A percentile compares a stretch with the other conserved stretches of the same genome.
These are phyloP conservation scores for Paedocypris sp. DNA, from an alignment of 2,113 vertebrate genomes.

Conservation along the genomic window DNA sequence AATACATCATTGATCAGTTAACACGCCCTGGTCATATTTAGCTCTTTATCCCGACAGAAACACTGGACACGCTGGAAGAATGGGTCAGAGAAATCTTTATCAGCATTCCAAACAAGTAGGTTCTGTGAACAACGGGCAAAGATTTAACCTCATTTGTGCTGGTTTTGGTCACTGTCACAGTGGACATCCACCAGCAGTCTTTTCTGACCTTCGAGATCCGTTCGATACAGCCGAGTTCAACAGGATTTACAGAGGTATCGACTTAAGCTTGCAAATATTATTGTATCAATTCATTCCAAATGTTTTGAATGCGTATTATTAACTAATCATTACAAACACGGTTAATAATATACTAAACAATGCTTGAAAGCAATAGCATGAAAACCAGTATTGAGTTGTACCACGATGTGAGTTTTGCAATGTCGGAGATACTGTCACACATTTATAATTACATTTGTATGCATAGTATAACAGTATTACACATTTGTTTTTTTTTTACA, in stretches of 20 bases:
- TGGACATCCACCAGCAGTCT: slow-evolving; percentile 69
- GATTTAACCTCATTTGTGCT: background rate
- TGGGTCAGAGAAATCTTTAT: slow-evolving; percentile 92
- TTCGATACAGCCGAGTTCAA: slow-evolving; percentile 86
- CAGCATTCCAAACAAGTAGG: slow-evolving; percentile 87
- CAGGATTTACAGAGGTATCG: slow-evolving; percentile 85
- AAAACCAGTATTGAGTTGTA: too few relatives aligned
- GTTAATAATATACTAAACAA: too few relatives aligned
- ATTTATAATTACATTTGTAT: too few relatives aligned
- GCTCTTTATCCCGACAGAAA: slow-evolving; percentile 59
- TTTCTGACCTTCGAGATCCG: slow-evolving; percentile 76
- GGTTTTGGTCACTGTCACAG: slow-evolving; percentile 51
- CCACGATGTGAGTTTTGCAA: too few relatives aligned
- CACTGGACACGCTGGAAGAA: slow-evolving; percentile 83
- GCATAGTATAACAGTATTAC: too few relatives aligned
- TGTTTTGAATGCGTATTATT: too few relatives aligned
- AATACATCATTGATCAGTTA: background rate
- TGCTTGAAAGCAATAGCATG: too few relatives aligned
- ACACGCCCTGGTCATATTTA: background rate
- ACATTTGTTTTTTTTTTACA: too few relatives aligned
- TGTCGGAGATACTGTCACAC: too few relatives aligned
- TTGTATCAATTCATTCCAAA: too few relatives aligned
- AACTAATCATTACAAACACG: too few relatives aligned
- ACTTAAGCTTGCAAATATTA: background rate
- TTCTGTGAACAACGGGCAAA: background rate